Evolutionary conservation across 1,140 invertebrate species (phyloP).

Genomic region (Lycorma delicatula): DNA sequence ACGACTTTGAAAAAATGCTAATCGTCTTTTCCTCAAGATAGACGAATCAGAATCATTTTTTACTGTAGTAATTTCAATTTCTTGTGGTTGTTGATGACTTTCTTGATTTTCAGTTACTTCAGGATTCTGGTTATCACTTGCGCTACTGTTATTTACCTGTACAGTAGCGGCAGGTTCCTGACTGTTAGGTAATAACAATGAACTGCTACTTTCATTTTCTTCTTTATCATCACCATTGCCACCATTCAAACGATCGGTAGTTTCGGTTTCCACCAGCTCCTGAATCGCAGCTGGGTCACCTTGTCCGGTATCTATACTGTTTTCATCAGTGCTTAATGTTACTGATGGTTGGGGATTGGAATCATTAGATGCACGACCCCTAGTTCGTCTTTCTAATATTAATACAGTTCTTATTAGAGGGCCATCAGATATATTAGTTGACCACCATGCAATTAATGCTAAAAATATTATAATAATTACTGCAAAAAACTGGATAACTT

Average conservation of each 20-base stretch:
- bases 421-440: conserved; percentile 47
- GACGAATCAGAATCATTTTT: conserved; percentile 24
- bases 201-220: too few relatives aligned
- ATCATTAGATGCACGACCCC: conserved; percentile 1
- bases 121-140: background rate
- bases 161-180: background rate
- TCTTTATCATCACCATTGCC: too few relatives aligned
- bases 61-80: conserved; percentile 8
- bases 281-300: too few relatives aligned
- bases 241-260: too few relatives aligned
- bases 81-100: conserved; percentile 31
- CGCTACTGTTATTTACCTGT: conserved; percentile 9
- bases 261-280: too few relatives aligned
- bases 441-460: conserved; percentile 61
- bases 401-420: conserved; percentile 42
- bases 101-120: conserved; percentile 21
- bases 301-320: conserved; percentile 1
- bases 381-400: conserved; percentile 37
- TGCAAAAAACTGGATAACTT: conserved; percentile 64
- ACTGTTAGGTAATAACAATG: too few relatives aligned
- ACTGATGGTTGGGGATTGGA: conserved; percentile 34
- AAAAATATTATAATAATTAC: conserved; percentile 50
- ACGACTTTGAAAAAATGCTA: conserved; percentile 30
- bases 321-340: conserved; percentile 31
- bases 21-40: conserved; percentile 29